Base-by-base conservation (phyloP, 2,113 vertebrate genomes). In the Brachypteracias leptosomus region DNA sequence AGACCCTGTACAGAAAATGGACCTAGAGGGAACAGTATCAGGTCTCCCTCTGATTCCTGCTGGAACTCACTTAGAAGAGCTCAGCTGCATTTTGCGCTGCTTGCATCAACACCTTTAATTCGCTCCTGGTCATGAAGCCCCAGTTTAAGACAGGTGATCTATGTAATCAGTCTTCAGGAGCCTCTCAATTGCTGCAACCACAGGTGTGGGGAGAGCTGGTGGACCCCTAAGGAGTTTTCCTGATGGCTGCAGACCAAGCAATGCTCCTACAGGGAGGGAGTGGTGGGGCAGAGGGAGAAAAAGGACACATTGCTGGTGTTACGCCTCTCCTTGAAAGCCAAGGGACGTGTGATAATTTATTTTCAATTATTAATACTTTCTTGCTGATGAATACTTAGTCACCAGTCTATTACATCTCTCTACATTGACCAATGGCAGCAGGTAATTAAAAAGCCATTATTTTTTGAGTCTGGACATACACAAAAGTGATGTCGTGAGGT, bases 121-220 rank as follows among this genome's bases (percentile, higher is more conserved):
- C 18, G 21, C 46, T 57, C 42, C 15, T 18, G 42, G 5, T 24
- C 80, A 51, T 6, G 46, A 52, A 28, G 42, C 36, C 36, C 11
- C 16, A 42, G 42, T 42, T 12, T 42, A 19, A 46, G 47, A 20
- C 24, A 6, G 22, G n/a, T 28, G 36, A 28, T 8, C 12, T 21
- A 10, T 3, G 3, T 13, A 29, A 67, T 8, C 9, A 31, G 65
- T 46, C 29, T 70, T 8, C 46, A 17, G 14, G 17, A 36, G 22
- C 47, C 20, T 31, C 20, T 25, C 25, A 7, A 14, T 7, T 1
- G 8, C 68, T 10, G 68, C 33, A 25, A 31, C 19, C 68, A 15
- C 24, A 28, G 44, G 36, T 2, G 0, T 1, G 9, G 46, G 7
- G 21, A 29, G 14, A 22, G 10, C 2, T 6, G 2, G 7, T 55